Conservation (phyloP, 2,888 invertebrate genomes). For the Cryptophagus acutangulus region DNA sequence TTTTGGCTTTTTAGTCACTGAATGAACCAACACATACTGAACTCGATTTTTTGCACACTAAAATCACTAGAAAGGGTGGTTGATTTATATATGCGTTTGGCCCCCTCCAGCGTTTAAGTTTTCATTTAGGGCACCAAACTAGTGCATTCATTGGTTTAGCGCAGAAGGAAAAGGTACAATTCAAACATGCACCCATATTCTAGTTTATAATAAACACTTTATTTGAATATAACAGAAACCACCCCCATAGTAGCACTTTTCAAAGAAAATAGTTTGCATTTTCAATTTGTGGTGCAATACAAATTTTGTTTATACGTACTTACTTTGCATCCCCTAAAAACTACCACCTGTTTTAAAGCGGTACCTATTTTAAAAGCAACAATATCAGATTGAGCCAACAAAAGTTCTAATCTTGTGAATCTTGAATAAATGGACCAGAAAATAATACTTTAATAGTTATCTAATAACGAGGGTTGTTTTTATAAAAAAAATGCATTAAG, state of each 20-base stretch:
- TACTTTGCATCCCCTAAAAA: slow-evolving; percentile 3
- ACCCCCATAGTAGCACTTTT: no score
- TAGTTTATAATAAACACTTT: no score
- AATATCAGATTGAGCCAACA: slow-evolving; percentile 18
- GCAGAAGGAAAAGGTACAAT: no score
- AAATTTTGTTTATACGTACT: no score
- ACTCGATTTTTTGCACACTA: slow-evolving; percentile 35
- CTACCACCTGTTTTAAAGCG: slow-evolving; percentile 4
- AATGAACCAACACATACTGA: no score
- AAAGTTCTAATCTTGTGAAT: slow-evolving; percentile 25
- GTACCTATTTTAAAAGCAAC: slow-evolving; percentile 2
- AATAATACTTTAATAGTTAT: slow-evolving; percentile 32
- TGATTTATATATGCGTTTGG: slow-evolving; percentile 36
- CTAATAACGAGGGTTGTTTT: background rate
- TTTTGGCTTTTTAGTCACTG: no score
- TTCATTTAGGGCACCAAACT: slow-evolving; percentile 31
- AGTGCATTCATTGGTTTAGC: slow-evolving; percentile 32
- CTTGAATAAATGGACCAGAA: slow-evolving; percentile 27
- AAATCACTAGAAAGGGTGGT: slow-evolving; percentile 36
- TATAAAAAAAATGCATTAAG: background rate
- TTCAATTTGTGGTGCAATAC: no score
- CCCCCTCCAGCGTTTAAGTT: slow-evolving; percentile 36
- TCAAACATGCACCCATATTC: no score
- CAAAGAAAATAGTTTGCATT: no score
- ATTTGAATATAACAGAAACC: no score